phyloP scores from a whole-genome alignment of 2,888 invertebrate genomes.

The Hypena proboscidalis region DNA sequence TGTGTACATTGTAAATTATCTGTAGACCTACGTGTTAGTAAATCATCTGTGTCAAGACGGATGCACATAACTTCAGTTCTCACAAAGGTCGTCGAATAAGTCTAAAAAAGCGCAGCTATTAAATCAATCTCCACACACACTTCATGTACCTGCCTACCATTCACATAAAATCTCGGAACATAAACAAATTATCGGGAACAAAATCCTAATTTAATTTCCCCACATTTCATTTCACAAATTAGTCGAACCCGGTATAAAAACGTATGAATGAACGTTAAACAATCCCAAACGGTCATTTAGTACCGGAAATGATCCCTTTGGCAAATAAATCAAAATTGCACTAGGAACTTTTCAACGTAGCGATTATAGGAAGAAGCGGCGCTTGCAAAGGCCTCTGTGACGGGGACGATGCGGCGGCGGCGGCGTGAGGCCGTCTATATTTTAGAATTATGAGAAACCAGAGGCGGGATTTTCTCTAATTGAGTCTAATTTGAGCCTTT shows the following conservation, averaged over 20 bases:
- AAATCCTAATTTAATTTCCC: conserved; percentile 29
- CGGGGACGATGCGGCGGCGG: no score
- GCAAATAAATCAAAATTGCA: conserved; percentile 83
- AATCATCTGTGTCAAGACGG: conserved; percentile 19
- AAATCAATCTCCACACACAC: conserved; percentile 18
- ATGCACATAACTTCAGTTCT: conserved; percentile 11
- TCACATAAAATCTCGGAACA: conserved; percentile 30
- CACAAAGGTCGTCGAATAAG: conserved; percentile 13
- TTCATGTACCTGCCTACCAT: conserved; percentile 25
- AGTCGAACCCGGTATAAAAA: conserved; percentile 39
- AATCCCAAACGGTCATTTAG: conserved; percentile 66
- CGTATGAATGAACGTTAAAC: conserved; percentile 50
- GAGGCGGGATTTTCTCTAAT: conserved; percentile 56
- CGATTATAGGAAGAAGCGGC: conserved; percentile 57
- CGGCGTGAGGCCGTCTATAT: conserved; percentile 55
- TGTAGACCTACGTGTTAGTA: conserved; percentile 25
- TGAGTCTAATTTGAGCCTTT: conserved; percentile 52
- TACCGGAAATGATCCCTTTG: conserved; percentile 75
- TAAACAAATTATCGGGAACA: conserved; percentile 35
- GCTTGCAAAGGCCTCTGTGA: conserved; percentile 60
- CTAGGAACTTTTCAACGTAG: conserved; percentile 53
- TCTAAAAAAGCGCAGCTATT: conserved; percentile 18
- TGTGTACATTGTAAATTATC: conserved; percentile 23
- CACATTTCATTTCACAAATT: conserved; percentile 40
- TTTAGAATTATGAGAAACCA: conserved; percentile 61